Conservation (phyloP, 2,888 invertebrate genomes). For the Drosophila formosana region DNA sequence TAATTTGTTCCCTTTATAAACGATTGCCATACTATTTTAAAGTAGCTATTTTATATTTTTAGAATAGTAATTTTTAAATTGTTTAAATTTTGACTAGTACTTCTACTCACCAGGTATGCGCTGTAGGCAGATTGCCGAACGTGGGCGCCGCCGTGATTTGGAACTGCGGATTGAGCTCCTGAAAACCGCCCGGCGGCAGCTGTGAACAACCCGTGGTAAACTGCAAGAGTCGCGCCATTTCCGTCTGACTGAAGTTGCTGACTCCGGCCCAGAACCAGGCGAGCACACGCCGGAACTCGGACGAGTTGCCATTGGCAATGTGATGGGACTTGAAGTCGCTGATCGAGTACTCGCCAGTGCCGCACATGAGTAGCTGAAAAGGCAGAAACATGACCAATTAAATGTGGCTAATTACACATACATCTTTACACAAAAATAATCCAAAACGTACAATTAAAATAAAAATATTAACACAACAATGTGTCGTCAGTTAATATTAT, state of each 20-base stretch:
- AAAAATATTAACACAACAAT: too few species aligned
- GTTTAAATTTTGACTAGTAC: too few species aligned
- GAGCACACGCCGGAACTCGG: slow-evolving; percentile 93
- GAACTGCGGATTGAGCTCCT: slow-evolving; percentile 95
- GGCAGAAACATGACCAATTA: not conserved
- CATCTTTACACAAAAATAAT: too few species aligned
- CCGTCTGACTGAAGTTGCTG: slow-evolving; percentile 94
- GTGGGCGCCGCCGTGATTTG: slow-evolving; percentile 96
- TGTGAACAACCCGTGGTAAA: slow-evolving; percentile 97
- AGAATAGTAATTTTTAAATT: too few species aligned
- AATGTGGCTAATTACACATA: too few species aligned
- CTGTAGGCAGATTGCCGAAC: slow-evolving; percentile 95
- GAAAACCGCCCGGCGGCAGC: slow-evolving; percentile 95
- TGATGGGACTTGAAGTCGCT: slow-evolving; percentile 96
- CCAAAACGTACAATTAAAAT: too few species aligned
- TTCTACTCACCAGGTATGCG: slow-evolving; percentile 93
- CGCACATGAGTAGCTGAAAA: slow-evolving; percentile 93
- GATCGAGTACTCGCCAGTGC: slow-evolving; percentile 96
- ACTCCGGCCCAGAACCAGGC: slow-evolving; percentile 97
- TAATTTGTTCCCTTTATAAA: too few species aligned
- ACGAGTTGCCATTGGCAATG: slow-evolving; percentile 92
- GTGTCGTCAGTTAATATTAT: too few species aligned
- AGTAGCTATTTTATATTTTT: too few species aligned
- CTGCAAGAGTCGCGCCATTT: slow-evolving; percentile 96
- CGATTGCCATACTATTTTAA: too few species aligned